Conservation (phyloP, 2,797 vertebrate genomes). For the Micrastur ruficollis region DNA sequence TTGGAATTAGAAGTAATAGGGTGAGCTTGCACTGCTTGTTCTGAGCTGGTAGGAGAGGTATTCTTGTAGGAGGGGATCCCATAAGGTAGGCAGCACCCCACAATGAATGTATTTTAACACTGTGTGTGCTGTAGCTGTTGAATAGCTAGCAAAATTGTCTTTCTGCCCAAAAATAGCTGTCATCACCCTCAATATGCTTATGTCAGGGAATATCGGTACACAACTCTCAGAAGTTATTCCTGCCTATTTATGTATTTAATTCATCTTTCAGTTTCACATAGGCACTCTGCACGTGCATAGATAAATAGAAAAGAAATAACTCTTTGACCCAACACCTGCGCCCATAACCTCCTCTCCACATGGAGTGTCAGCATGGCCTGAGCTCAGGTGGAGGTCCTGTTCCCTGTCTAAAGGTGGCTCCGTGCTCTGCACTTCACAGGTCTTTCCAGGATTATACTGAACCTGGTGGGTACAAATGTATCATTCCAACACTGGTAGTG, state of each 20-base stretch:
- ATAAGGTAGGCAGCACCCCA: neutral
- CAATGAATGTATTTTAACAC: neutral
- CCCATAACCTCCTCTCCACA: neutral
- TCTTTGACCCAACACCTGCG: neutral
- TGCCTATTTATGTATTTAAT: neutral
- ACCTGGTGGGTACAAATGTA: neutral
- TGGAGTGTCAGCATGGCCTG: neutral
- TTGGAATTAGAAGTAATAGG: neutral
- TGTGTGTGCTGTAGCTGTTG: neutral
- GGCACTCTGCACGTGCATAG: neutral
- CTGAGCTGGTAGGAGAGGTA: neutral
- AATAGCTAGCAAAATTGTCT: neutral
- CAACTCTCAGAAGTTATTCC: neutral
- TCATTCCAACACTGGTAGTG: neutral
- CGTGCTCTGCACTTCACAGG: accelerated
- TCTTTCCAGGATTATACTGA: neutral
- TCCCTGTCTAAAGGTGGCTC: neutral
- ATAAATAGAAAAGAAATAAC: neutral
- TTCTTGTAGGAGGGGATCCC: neutral
- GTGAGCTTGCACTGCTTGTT: neutral
- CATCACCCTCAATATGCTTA: neutral
- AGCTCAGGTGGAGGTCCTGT: neutral
- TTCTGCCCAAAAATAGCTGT: neutral
- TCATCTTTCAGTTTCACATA: neutral
- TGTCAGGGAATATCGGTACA: neutral